Evolutionary conservation across 2,113 vertebrate species (phyloP), one percentile per base, ranked within the genome.

Genomic region (Vanacampus margaritifer): DNA sequence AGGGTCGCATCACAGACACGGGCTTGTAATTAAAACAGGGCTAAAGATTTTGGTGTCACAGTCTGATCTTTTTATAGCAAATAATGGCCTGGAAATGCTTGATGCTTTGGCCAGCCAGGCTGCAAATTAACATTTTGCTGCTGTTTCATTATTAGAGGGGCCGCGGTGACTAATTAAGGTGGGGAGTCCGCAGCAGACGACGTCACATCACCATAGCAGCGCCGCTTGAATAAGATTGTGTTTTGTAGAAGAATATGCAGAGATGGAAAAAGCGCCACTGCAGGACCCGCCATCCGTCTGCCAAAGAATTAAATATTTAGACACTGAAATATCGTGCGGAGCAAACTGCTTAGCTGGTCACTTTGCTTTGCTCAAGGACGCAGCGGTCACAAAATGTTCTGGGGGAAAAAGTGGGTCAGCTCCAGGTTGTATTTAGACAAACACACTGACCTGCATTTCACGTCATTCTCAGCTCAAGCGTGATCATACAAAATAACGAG

Each of bases 11-110:
- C 72, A 68, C 73, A 80, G 70, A 71, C 67, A 67, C 60, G 70
- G 21, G 63, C 45, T 36, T 60, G 74, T 81, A 73, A 81, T 85
- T 83, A 87, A 77, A 88, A 83, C 19, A 51, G 74, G 64, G 75
- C 36, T 71, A 86, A 79, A 80, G 80, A 83, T 80, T 77, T 76
- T 62, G 62, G 50, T 63, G 76, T 80, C 64, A 17, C 63, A 61
- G 51, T 68, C 39, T 62, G 58, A 72, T 81, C 67, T 73, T 68
- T 75, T 71, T 66, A 53, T 41, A 35, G 67, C 26, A 43, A 79
- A 71, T 71, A 68, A 73, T 36, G 43, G 73, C 62, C 53, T 12
- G 50, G 36, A 63, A 72, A 76, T 74, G 64, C 78, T 73, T 71
- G 70, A 80, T 78, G 76, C 0, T 59, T 71, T 71, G 63, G 50